Evolutionary conservation across 2,113 vertebrate genomes (phyloP), one percentile per base, ranked within the genome.

Genomic region (Corapipo altera): DNA sequence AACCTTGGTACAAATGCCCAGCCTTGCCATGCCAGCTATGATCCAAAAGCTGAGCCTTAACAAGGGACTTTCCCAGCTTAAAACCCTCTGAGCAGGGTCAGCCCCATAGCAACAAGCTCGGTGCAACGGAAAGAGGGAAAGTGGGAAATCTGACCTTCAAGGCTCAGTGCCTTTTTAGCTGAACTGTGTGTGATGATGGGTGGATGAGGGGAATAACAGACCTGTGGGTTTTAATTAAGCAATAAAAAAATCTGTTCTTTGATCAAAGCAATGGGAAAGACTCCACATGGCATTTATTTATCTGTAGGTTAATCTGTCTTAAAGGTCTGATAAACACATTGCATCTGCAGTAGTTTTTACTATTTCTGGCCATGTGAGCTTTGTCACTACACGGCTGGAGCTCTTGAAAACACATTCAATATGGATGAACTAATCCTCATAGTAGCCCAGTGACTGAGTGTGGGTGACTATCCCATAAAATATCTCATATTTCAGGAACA

Each of bases 201-300:
- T 70, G 76, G 67, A 44, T 83, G n/a, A 79, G 37, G 20, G 41
- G n/a, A 76, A 87, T 76, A 90, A 79, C 49, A 94, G 85, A 78
- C 41, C 33, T 49, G 24, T 46, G 58, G 26, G 41, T 26, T 89
- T 82, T 70, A 89, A 82, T 70, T 65, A 69, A 85, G 58, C 9
- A 69, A 67, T 88, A 66, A 85, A 85, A 61, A 5, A 0, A 2
- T 19, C 55, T 43, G 12, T 18, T 79, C 23, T 85, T 79, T 70
- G 75, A 94, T 93, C 67, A 95, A 96, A 94, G 88, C 27, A 71
- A 51, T 11, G 30, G 74, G 30, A 96, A 96, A 93, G 39, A 35
- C 51, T 94, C 74, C 6, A 9, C 37, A 22, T 58, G 71, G 67
- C 59, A 33, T 91, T 95, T 73, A 66, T 70, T 76, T 96, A 93